phyloP scores from a whole-genome alignment of 2,113 vertebrate genomes.

The Choloepus hoffmanni region DNA sequence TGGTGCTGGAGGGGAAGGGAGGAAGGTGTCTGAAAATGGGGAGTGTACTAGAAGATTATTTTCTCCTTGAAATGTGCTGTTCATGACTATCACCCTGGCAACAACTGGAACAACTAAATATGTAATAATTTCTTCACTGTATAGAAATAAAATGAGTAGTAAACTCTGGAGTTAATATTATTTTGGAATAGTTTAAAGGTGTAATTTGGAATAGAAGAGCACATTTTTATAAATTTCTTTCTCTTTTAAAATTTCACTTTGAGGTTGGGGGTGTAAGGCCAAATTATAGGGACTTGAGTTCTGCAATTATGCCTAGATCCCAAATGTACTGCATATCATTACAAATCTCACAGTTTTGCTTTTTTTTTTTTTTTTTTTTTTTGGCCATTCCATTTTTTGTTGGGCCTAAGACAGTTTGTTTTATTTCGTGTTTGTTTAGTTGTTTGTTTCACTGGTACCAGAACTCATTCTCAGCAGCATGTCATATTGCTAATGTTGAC shows the following conservation, averaged over 20 bases:
- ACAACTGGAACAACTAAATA: neutral
- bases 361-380: neutral
- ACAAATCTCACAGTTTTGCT: neutral
- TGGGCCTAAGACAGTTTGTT: neutral
- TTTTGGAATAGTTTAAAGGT: neutral
- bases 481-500: neutral
- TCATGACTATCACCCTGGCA: neutral
- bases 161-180: constrained; percentile 16
- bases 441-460: constrained; percentile 6
- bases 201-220: neutral
- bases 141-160: constrained; percentile 51
- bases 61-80: constrained; percentile 1
- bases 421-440: neutral
- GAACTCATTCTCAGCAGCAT: neutral
- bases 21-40: neutral
- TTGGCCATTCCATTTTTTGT: neutral
- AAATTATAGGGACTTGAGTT: neutral
- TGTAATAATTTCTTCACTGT: constrained; percentile 9
- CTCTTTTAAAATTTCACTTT: constrained; percentile 7
- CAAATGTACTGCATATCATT: neutral
- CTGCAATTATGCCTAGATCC: neutral
- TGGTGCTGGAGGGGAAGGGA: too few relatives aligned
- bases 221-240: neutral
- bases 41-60: constrained; percentile 23
- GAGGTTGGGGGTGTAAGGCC: neutral